These are phyloP conservation scores for Ardeotis arabs DNA, from an alignment of 2,113 vertebrate species.

Conservation along the genomic window DNA sequence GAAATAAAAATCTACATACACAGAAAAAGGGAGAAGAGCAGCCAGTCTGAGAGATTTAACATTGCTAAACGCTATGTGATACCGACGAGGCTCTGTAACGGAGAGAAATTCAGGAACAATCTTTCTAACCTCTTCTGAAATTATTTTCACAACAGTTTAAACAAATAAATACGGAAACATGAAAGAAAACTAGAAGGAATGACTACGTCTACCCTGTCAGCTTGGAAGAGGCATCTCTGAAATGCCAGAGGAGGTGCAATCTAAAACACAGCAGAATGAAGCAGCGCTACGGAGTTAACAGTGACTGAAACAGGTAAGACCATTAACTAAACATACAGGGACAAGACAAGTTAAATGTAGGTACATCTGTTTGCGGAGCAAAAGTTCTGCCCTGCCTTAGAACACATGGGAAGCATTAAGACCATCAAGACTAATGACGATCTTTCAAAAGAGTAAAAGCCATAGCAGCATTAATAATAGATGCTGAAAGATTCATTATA, in stretches of 20 bases:
- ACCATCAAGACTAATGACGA: not conserved
- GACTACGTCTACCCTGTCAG: not conserved
- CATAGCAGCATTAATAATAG: not conserved
- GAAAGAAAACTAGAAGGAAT: not conserved
- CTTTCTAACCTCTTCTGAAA: not conserved
- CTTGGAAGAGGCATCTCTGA: not conserved
- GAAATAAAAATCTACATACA: not conserved
- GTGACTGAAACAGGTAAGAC: not conserved
- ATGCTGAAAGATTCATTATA: not conserved
- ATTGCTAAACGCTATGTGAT: not conserved
- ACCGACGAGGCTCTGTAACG: not conserved
- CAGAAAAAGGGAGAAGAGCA: not conserved
- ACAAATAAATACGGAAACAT: not conserved
- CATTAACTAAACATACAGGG: not conserved
- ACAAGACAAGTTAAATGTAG: not conserved
- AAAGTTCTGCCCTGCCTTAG: not conserved
- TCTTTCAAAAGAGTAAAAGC: constrained; percentile 6
- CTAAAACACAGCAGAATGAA: not conserved
- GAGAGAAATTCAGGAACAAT: not conserved
- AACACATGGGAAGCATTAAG: not conserved
- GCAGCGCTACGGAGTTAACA: not conserved
- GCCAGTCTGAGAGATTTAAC: not conserved
- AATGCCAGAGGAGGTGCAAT: not conserved
- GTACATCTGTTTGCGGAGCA: not conserved
- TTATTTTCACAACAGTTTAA: not conserved